Percentiles rank a stretch among this genome's conserved stretches.
Conservation (phyloP, 2,113 vertebrate genomes). For the Pholis gunnellus region DNA sequence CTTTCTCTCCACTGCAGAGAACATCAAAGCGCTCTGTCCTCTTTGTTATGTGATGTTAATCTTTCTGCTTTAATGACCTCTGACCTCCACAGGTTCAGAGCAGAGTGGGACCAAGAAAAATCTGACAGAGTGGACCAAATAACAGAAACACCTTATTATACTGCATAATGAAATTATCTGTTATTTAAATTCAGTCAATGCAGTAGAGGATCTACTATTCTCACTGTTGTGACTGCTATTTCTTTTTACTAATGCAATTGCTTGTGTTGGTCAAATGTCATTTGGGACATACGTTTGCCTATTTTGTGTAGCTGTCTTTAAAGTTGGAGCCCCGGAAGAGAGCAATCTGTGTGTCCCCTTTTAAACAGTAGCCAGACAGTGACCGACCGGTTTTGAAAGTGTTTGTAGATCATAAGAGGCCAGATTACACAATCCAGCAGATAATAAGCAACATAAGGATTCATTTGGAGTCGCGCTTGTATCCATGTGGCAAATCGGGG, state of each 20-base stretch:
- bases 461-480: not conserved
- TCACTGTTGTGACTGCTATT: too few species aligned
- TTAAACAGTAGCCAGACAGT: not conserved
- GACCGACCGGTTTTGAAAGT: not conserved
- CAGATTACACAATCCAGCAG: not conserved
- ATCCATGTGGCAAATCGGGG: not conserved
- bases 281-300: not conserved
- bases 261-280: not conserved
- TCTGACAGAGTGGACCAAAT: conserved; percentile 21
- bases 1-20: conserved; percentile 32
- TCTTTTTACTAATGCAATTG: not conserved
- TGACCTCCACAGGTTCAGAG: conserved; percentile 43
- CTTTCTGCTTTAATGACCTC: conserved; percentile 44
- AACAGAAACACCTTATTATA: conserved; percentile 8
- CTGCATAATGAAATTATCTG: not conserved
- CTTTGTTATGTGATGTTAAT: conserved; percentile 49
- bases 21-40: conserved; percentile 55
- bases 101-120: conserved; percentile 13
- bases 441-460: not conserved
- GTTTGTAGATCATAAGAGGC: not conserved
- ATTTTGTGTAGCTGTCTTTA: not conserved
- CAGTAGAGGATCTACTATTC: not conserved
- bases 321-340: not conserved
- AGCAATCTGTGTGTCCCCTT: not conserved
- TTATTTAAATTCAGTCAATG: not conserved